These are phyloP conservation scores for Lepeophtheirus salmonis DNA, from an alignment of 1,140 invertebrate species.

Conservation along the genomic window DNA sequence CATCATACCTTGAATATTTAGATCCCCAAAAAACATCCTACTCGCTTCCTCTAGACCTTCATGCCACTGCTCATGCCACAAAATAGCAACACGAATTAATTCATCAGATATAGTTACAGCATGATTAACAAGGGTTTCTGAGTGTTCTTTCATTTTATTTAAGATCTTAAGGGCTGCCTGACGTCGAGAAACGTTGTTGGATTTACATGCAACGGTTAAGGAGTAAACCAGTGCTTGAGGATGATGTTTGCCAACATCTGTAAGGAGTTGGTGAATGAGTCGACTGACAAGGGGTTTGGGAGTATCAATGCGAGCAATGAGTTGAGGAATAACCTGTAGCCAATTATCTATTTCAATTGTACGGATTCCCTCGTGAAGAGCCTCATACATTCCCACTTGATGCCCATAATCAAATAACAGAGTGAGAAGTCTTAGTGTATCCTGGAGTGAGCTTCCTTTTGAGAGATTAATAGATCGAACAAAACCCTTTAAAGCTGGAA, in stretches of 20 bases:
- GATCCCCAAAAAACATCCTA: conserved; percentile 82
- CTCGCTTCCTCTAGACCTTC: conserved; percentile 96
- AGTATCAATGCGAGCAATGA: conserved; percentile 93
- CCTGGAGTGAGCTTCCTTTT: conserved; percentile 85
- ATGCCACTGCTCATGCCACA: conserved; percentile 99
- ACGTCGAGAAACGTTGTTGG: conserved; percentile 56
- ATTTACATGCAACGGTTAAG: conserved; percentile 89
- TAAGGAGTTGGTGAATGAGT: conserved; percentile 75
- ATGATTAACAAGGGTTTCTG: conserved; percentile 71
- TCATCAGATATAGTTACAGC: conserved; percentile 85
- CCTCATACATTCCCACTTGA: conserved; percentile 75
- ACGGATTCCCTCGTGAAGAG: conserved; percentile 72
- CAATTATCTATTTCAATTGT: conserved; percentile 92
- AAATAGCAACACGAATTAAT: conserved; percentile 86
- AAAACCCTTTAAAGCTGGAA: conserved; percentile 85
- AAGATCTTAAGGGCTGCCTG: conserved; percentile 86
- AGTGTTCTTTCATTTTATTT: conserved; percentile 86
- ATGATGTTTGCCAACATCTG: conserved; percentile 65
- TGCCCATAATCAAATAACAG: conserved; percentile 92
- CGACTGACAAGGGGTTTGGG: conserved; percentile 62
- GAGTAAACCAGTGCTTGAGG: conserved; percentile 87
- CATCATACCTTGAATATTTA: conserved; percentile 87
- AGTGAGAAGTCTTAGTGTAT: conserved; percentile 76
- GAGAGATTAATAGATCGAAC: conserved; percentile 77
- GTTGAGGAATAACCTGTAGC: conserved; percentile 96